Evolutionary conservation across 2,797 vertebrate species (phyloP).

Genomic region (Crocodylus rhombifer): DNA sequence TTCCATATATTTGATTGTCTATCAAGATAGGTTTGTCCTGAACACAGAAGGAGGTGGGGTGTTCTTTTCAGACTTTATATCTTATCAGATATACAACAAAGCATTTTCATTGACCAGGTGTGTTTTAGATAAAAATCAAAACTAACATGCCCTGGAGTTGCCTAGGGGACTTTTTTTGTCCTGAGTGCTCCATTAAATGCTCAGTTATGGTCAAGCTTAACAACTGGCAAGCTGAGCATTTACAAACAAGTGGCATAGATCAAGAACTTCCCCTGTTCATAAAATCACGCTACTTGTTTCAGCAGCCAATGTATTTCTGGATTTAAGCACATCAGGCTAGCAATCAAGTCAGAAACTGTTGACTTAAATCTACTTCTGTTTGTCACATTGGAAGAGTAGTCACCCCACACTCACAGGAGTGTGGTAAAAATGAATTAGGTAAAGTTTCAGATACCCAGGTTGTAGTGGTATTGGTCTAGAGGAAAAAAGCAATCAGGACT

Average conservation of each 20-base stretch:
- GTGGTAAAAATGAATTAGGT: not conserved
- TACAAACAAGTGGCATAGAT: not conserved
- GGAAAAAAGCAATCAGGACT: no score
- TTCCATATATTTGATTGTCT: not conserved
- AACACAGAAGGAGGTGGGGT: not conserved
- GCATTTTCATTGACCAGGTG: not conserved
- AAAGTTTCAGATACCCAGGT: not conserved
- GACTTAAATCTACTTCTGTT: not conserved
- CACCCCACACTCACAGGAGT: not conserved
- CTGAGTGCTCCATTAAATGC: not conserved
- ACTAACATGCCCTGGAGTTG: not conserved
- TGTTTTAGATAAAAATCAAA: not conserved
- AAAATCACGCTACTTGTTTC: not conserved
- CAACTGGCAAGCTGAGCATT: not conserved
- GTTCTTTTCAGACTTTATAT: constrained; percentile 9
- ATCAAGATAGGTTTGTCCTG: not conserved
- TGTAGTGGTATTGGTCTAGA: no score
- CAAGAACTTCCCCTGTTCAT: not conserved
- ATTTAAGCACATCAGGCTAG: not conserved
- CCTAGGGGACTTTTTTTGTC: not conserved
- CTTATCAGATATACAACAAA: constrained; percentile 8
- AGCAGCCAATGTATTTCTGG: not conserved
- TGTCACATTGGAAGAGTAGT: not conserved
- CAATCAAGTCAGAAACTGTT: not conserved
- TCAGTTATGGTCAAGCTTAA: not conserved